A percentile compares a stretch with the other conserved stretches of the same genome.
These are phyloP conservation scores for Automeris io DNA, from an alignment of 2,888 invertebrate species.

Conservation along the genomic window DNA sequence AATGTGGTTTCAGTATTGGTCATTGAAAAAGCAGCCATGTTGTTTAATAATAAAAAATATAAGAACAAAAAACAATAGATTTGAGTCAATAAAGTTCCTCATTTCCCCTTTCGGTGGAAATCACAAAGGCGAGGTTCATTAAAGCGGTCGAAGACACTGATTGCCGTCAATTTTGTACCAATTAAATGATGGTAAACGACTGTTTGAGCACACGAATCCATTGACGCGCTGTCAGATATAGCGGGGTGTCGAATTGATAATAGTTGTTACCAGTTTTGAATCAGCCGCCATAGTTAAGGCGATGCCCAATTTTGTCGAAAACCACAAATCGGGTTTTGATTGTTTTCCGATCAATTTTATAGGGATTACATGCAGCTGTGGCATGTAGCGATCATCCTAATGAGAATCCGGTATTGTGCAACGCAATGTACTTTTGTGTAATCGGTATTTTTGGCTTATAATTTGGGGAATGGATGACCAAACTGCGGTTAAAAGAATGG, in stretches of 20 bases:
- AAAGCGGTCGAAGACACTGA: conserved; percentile 22
- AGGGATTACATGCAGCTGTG: too few species aligned
- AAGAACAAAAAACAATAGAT: too few species aligned
- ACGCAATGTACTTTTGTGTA: too few species aligned
- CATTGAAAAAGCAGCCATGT: too few species aligned
- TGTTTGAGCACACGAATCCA: conserved; percentile 32
- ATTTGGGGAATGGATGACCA: too few species aligned
- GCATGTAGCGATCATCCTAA: too few species aligned
- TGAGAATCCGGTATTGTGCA: too few species aligned
- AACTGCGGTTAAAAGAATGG: too few species aligned
- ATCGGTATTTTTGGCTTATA: too few species aligned
- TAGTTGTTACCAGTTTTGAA: conserved; percentile 43
- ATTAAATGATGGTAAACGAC: conserved; percentile 52
- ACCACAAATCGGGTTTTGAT: neutral
- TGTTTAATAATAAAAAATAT: too few species aligned
- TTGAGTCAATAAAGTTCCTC: conserved; percentile 8
- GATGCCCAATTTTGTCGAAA: conserved; percentile 10
- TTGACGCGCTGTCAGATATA: conserved; percentile 23
- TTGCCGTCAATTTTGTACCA: conserved; percentile 56
- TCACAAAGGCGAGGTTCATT: conserved; percentile 23
- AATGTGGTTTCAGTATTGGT: too few species aligned
- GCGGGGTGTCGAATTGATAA: conserved; percentile 64
- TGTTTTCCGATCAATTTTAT: neutral
- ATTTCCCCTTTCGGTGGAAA: conserved; percentile 10
- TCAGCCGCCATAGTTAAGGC: conserved; percentile 47